Evolutionary conservation across 2,113 vertebrate genomes (phyloP).

Genomic region (Syngnathus typhle): DNA sequence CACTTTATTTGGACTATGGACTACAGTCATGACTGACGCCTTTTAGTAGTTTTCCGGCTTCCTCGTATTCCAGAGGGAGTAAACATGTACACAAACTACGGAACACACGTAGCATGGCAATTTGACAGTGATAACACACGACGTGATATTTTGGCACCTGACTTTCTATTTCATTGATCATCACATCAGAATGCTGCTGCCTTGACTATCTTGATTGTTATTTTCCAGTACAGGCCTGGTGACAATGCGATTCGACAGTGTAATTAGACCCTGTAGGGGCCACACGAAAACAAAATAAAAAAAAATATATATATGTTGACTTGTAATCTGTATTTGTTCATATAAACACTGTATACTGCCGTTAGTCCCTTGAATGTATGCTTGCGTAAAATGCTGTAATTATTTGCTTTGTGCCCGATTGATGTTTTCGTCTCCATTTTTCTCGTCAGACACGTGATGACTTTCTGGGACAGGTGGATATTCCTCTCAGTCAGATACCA

Average conservation of each 20-base stretch:
- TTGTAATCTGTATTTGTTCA: conserved; percentile 40
- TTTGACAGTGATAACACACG: neutral
- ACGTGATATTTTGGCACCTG: neutral
- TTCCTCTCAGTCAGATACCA: conserved; percentile 92
- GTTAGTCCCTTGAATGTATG: conserved; percentile 15
- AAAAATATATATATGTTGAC: no score
- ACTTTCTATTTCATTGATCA: neutral
- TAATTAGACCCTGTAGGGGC: neutral
- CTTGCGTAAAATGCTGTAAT: no score
- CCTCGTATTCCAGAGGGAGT: neutral
- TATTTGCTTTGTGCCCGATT: no score
- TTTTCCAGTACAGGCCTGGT: neutral
- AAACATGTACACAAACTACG: neutral
- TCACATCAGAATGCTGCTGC: neutral
- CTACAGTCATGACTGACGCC: neutral
- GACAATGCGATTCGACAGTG: neutral
- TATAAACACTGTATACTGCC: conserved; percentile 27
- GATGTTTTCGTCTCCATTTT: conserved; percentile 26
- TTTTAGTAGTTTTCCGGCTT: neutral
- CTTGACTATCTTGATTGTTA: neutral
- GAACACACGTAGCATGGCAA: neutral
- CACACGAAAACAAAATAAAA: no score
- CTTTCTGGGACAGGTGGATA: conserved; percentile 94
- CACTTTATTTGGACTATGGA: neutral
- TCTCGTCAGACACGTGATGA: conserved; percentile 87